These are phyloP conservation scores for Loriculus beryllinus DNA, from an alignment of 2,797 vertebrate genomes.

Conservation along the genomic window DNA sequence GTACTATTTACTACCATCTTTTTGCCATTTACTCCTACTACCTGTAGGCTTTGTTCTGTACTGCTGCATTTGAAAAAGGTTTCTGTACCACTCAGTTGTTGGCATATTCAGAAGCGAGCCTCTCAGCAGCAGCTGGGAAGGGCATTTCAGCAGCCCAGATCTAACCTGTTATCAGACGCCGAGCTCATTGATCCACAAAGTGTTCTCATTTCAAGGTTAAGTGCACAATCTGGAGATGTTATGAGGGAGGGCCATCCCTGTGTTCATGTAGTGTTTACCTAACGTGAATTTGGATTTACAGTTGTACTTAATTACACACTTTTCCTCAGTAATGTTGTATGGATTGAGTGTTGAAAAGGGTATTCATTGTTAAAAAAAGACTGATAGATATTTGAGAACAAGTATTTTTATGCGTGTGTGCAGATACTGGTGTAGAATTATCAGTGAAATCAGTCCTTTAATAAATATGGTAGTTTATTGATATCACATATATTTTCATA, in stretches of 20 bases:
- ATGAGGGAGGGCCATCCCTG: not conserved
- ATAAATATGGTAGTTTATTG: not conserved
- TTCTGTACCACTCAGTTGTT: not conserved
- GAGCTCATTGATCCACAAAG: conserved; percentile 33
- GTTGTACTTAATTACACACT: not conserved
- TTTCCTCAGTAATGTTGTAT: not conserved
- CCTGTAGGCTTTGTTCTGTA: not conserved
- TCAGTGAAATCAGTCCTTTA: not conserved
- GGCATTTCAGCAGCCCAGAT: not conserved
- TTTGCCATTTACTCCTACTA: not conserved
- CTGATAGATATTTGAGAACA: not conserved
- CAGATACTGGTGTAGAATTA: not conserved
- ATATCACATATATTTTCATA: not conserved
- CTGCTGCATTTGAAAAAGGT: not conserved
- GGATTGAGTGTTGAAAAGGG: not conserved
- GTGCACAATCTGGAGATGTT: conserved; percentile 6
- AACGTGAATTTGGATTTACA: not conserved
- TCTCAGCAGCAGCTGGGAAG: conserved; percentile 37
- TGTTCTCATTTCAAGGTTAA: conserved; percentile 50
- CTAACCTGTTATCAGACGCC: not conserved
- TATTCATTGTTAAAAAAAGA: not conserved
- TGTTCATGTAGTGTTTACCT: not conserved
- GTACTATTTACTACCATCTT: not conserved
- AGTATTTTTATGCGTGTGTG: not conserved
- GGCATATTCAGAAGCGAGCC: not conserved